These are phyloP conservation scores for Antheraea assamensis DNA, from an alignment of 2,888 invertebrate genomes.

Conservation along the genomic window DNA sequence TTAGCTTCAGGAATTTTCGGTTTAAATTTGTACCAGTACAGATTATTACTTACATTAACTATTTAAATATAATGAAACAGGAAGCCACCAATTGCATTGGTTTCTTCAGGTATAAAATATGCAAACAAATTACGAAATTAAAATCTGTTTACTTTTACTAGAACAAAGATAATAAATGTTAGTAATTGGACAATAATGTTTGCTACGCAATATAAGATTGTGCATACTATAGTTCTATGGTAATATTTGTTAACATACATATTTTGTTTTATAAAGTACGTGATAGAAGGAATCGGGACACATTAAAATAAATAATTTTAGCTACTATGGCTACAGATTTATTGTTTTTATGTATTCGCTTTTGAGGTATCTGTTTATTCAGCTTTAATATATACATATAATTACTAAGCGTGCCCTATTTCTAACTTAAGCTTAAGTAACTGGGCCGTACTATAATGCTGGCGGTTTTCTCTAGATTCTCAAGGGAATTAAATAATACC, in stretches of 20 bases:
- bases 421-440: neutral
- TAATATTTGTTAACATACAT: too few relatives aligned
- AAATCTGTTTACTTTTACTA: neutral
- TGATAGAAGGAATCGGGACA: neutral
- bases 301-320: neutral
- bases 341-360: neutral
- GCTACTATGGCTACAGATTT: neutral
- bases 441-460: neutral
- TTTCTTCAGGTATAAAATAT: neutral
- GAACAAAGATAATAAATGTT: neutral
- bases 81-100: neutral
- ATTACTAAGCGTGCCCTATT: neutral
- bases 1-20: slow-evolving; percentile 56
- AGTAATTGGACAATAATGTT: neutral
- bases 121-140: neutral
- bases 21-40: slow-evolving; percentile 35
- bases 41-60: slow-evolving; percentile 19
- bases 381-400: neutral
- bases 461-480: neutral
- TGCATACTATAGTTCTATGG: too few relatives aligned
- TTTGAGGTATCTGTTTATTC: neutral
- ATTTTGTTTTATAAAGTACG: neutral
- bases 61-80: neutral
- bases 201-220: neutral
- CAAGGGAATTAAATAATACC: slow-evolving; percentile 10